Percentiles rank a stretch among this genome's conserved stretches.
Evolutionary conservation across 2,888 invertebrate species (phyloP).

Genomic region (Aspidapion aeneum): DNA sequence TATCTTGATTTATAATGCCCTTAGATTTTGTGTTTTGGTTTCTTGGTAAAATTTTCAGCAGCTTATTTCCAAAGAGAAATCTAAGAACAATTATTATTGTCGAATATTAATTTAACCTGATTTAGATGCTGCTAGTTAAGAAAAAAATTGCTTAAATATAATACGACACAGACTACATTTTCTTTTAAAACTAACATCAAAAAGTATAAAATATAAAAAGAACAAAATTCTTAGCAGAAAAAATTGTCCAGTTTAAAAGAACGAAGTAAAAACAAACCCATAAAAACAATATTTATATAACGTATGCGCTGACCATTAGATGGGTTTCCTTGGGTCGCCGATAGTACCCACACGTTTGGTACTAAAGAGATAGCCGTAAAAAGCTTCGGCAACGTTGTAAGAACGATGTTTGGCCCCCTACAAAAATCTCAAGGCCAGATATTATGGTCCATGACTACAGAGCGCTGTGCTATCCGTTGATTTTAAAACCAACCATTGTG

Average conservation of each 20-base stretch:
- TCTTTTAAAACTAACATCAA: too few species aligned
- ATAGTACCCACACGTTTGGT: not conserved
- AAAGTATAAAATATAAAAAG: too few species aligned
- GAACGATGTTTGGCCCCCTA: slow-evolving; percentile 37
- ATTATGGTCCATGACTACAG: slow-evolving; percentile 24
- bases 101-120: too few species aligned
- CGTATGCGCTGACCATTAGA: not conserved
- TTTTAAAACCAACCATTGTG: not conserved
- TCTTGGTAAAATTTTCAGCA: not conserved
- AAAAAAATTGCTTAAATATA: too few species aligned
- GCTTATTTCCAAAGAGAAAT: too few species aligned
- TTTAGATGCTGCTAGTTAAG: too few species aligned
- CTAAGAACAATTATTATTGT: too few species aligned
- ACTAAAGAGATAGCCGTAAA: not conserved
- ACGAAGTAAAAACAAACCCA: not conserved
- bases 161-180: too few species aligned
- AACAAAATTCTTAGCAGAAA: too few species aligned
- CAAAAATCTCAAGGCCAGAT: slow-evolving; percentile 43
- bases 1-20: not conserved
- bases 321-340: not conserved
- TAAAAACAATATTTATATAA: not conserved
- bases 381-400: slow-evolving; percentile 26
- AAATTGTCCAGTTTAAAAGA: too few species aligned
- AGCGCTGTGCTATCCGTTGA: not conserved
- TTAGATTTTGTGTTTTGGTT: not conserved